phyloP scores from a whole-genome alignment of 2,797 vertebrate species.

The Danio kyathit region DNA sequence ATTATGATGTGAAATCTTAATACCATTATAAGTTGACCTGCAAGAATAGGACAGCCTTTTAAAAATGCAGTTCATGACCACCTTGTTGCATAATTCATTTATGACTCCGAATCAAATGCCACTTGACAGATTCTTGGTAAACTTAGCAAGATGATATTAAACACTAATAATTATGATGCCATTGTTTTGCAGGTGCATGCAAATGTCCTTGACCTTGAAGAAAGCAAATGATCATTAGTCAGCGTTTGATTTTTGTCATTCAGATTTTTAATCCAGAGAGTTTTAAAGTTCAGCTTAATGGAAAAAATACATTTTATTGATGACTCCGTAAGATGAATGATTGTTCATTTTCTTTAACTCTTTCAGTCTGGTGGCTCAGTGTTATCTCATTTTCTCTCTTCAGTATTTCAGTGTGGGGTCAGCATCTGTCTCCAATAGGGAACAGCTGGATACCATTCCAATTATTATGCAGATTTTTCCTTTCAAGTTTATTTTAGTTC shows the following conservation, averaged over 20 bases:
- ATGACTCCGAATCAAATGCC: slow-evolving; percentile 8
- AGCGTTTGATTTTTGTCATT: background rate
- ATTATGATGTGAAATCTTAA: too few relatives aligned
- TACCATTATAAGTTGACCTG: too few relatives aligned
- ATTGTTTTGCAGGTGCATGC: background rate
- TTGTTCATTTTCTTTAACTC: background rate
- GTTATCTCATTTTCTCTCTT: background rate
- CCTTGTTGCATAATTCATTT: background rate
- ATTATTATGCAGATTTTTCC: slow-evolving; percentile 1
- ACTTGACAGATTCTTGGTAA: background rate
- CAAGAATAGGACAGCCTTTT: too few relatives aligned
- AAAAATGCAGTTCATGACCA: too few relatives aligned
- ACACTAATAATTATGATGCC: background rate
- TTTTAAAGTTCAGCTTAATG: background rate
- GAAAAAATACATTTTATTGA: background rate
- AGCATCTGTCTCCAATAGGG: background rate
- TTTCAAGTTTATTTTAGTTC: slow-evolving; percentile 23
- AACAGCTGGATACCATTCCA: slow-evolving; percentile 12
- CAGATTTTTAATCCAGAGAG: background rate
- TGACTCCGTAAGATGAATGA: background rate
- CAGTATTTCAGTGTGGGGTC: background rate
- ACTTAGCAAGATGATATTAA: background rate
- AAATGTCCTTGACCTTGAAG: slow-evolving; percentile 1
- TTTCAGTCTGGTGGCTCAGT: background rate
- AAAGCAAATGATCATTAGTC: background rate